Evolutionary conservation across 2,113 vertebrate genomes (phyloP).

Genomic region (Tachycineta bicolor): DNA sequence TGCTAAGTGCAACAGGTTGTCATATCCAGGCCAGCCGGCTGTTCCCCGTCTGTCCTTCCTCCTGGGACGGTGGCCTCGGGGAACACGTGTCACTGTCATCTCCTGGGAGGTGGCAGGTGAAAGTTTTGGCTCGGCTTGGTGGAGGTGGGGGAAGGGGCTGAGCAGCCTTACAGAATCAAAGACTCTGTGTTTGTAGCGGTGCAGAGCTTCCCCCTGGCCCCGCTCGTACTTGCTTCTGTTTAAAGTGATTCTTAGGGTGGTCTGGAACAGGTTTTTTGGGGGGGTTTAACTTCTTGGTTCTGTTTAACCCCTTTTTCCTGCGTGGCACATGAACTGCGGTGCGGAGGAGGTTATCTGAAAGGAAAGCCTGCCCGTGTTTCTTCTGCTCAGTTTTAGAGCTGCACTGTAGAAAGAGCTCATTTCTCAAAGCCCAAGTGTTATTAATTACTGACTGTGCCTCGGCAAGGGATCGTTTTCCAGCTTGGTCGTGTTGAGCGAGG

Average conservation of each 20-base stretch:
- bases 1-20: not conserved
- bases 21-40: not conserved
- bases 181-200: not conserved
- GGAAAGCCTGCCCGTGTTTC: not conserved
- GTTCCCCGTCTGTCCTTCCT: not conserved
- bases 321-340: accelerated
- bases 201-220: not conserved
- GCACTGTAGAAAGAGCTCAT: not conserved
- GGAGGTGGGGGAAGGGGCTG: not conserved
- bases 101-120: not conserved
- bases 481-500: not conserved
- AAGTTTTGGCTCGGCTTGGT: not conserved
- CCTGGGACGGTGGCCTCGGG: not conserved
- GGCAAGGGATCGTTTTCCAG: not conserved
- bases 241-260: not conserved
- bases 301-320: not conserved
- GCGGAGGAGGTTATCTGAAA: not conserved
- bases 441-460: not conserved
- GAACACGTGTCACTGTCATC: not conserved
- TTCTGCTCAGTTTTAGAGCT: not conserved
- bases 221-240: not conserved
- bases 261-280: not conserved
- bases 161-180: not conserved
- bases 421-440: not conserved
- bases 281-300: not conserved